A percentile compares a stretch with the other conserved stretches of the same genome.
Evolutionary conservation across 2,113 vertebrate species (phyloP).

Genomic region (Myrmecophaga tridactyla): DNA sequence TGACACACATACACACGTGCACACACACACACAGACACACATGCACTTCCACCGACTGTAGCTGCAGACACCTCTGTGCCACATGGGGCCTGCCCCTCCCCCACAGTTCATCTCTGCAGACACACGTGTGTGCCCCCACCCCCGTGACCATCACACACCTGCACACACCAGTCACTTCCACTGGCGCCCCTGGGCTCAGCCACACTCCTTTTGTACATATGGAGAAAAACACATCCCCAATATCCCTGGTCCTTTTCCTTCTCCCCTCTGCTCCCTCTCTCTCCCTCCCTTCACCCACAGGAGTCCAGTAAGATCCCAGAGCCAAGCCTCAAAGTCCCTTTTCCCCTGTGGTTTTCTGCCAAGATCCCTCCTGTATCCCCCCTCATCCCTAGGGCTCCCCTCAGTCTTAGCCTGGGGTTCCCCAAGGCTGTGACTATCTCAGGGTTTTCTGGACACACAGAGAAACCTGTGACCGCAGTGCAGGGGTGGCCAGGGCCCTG

Average conservation of each 20-base stretch:
- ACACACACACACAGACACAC: not conserved
- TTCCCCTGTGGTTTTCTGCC: not conserved
- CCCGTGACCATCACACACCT: not conserved
- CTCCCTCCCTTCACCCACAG: not conserved
- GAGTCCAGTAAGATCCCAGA: not conserved
- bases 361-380: not conserved
- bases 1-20: not conserved
- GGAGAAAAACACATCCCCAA: not conserved
- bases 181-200: accelerated
- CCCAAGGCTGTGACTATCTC: not conserved
- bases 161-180: too few relatives aligned
- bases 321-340: not conserved
- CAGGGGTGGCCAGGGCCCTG: not conserved
- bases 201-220: not conserved
- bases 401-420: not conserved
- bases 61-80: not conserved
- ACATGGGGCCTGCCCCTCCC: not conserved
- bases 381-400: not conserved
- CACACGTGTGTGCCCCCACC: not conserved
- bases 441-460: not conserved
- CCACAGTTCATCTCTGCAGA: not conserved
- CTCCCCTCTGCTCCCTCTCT: accelerated
- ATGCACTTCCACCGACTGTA: not conserved
- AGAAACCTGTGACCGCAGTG: not conserved
- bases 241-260: not conserved